Conservation (phyloP, 2,888 invertebrate species). For the Drosophila aldrichi region DNA sequence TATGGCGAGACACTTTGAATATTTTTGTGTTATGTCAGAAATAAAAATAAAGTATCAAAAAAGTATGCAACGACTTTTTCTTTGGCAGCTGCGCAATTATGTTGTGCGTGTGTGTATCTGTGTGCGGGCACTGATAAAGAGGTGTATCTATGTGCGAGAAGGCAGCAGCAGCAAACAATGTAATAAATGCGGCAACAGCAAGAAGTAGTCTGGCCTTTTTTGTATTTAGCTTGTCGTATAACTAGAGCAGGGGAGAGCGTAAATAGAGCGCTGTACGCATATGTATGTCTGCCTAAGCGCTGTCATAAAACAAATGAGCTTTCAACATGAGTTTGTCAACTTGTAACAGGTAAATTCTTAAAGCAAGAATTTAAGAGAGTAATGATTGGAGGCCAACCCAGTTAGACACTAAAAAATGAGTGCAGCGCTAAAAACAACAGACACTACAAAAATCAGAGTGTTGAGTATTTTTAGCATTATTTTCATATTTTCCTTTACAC, state of each 20-base stretch:
- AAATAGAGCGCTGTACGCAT: slow-evolving; percentile 34
- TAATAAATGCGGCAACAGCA: slow-evolving; percentile 67
- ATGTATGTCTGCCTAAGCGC: slow-evolving; percentile 69
- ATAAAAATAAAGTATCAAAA: slow-evolving; percentile 29
- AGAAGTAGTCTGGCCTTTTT: slow-evolving; percentile 49
- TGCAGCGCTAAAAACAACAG: no score
- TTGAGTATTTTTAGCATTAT: no score
- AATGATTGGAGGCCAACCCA: background rate
- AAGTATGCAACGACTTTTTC: slow-evolving; percentile 60
- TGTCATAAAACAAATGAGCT: slow-evolving; percentile 76
- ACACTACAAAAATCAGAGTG: no score
- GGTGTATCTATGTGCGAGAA: slow-evolving; percentile 4
- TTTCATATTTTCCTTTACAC: no score
- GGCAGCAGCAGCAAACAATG: slow-evolving; percentile 41
- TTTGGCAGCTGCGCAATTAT: slow-evolving; percentile 57
- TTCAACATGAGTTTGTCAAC: slow-evolving; percentile 78
- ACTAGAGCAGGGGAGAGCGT: slow-evolving; percentile 51
- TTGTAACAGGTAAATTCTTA: slow-evolving; percentile 37
- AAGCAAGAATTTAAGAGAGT: slow-evolving; percentile 45
- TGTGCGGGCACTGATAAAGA: slow-evolving; percentile 41
- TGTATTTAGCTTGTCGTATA: slow-evolving; percentile 66
- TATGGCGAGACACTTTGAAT: slow-evolving; percentile 67
- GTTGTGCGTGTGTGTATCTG: slow-evolving; percentile 12
- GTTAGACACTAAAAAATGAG: background rate
- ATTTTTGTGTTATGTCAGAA: slow-evolving; percentile 35